phyloP scores from a whole-genome alignment of 2,113 vertebrate genomes.

The Corydoras maculifer region DNA sequence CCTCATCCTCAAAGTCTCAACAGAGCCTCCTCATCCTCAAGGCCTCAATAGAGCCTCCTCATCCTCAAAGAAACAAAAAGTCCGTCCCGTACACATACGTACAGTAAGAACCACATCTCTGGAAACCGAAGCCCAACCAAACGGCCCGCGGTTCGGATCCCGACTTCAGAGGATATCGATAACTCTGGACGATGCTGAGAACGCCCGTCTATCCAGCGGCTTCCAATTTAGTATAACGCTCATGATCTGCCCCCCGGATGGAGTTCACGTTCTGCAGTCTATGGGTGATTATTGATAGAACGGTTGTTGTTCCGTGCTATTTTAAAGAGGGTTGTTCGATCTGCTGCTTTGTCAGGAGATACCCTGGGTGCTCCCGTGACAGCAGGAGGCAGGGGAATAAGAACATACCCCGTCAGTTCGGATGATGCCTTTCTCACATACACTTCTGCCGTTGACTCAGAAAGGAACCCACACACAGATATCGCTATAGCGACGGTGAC shows the following conservation, averaged over 20 bases:
- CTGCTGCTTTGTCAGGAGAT: constrained; percentile 6
- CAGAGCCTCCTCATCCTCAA: too few relatives aligned
- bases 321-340: constrained; percentile 4
- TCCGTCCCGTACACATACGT: too few relatives aligned
- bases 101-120: too few relatives aligned
- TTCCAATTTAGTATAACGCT: too few relatives aligned
- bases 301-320: not conserved
- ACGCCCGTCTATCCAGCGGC: too few relatives aligned
- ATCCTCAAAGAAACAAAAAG: too few relatives aligned
- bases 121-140: too few relatives aligned
- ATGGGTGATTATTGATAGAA: constrained; percentile 3
- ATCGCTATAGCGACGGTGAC: not conserved
- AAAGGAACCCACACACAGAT: constrained; percentile 11
- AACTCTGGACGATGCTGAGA: too few relatives aligned
- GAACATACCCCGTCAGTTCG: constrained; percentile 19
- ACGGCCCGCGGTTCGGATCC: too few relatives aligned
- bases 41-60: too few relatives aligned
- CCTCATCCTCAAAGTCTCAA: too few relatives aligned
- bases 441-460: constrained; percentile 13
- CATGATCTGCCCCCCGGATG: not conserved
- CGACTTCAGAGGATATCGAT: too few relatives aligned
- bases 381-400: not conserved
- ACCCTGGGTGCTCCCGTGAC: constrained; percentile 7
- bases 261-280: not conserved
- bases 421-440: constrained; percentile 25